Percentiles rank a stretch among this genome's conserved stretches.
Conservation (phyloP, 1,140 invertebrate species). For the Drosophila ohnishii region DNA sequence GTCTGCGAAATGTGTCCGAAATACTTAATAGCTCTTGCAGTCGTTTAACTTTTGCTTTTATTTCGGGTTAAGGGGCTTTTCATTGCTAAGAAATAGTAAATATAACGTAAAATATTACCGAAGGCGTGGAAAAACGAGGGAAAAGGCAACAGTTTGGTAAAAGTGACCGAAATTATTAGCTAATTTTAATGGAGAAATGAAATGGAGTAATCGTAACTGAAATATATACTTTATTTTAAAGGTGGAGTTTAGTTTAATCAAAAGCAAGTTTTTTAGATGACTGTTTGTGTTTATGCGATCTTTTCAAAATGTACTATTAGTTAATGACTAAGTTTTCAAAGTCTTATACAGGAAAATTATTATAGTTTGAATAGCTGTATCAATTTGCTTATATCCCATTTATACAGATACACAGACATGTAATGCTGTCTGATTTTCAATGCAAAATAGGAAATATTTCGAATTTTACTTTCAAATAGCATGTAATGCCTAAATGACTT, state of each 20-base stretch:
- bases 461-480: constrained; percentile 45
- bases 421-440: not conserved
- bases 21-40: constrained; percentile 56
- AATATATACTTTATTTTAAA: not conserved
- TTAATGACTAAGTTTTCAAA: not conserved
- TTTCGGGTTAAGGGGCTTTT: constrained; percentile 15
- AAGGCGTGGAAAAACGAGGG: not conserved
- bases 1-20: constrained; percentile 60
- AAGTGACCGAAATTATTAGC: not conserved
- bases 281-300: too few relatives aligned
- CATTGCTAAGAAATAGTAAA: constrained; percentile 9
- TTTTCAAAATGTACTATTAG: not conserved
- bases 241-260: not conserved
- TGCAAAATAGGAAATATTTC: constrained; percentile 30
- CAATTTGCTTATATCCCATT: not conserved
- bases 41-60: constrained; percentile 43
- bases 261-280: not conserved
- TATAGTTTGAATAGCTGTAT: not conserved
- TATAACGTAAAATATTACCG: not conserved
- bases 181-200: not conserved
- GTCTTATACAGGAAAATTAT: not conserved
- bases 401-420: not conserved
- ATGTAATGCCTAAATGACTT: constrained; percentile 38
- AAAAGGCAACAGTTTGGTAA: not conserved
- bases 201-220: not conserved